phyloP scores from a whole-genome alignment of 92 coral and sea anemone species.

The Desmophyllum pertusum region DNA sequence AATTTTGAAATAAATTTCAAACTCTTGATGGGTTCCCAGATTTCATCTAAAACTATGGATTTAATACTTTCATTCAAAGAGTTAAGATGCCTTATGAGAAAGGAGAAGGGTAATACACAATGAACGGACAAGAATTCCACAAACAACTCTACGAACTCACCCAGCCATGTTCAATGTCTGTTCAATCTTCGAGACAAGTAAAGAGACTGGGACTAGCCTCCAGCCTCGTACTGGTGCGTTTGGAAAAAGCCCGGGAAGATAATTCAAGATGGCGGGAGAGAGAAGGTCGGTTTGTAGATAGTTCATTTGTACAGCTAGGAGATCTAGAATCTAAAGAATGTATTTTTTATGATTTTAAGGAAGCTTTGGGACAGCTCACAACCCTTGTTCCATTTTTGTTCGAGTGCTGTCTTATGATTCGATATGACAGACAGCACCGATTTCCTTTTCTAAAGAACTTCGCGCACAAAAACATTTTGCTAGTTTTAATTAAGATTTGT shows the following conservation, averaged over 20 bases:
- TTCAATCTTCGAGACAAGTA: neutral
- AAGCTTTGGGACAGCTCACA: neutral
- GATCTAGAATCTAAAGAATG: neutral
- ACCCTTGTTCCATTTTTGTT: neutral
- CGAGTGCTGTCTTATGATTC: neutral
- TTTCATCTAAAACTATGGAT: neutral
- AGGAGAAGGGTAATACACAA: no score
- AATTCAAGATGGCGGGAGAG: slow-evolving; percentile 70
- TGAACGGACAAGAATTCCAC: neutral
- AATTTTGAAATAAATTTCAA: neutral
- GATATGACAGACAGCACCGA: no score
- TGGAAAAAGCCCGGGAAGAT: slow-evolving; percentile 33
- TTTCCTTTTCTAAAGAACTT: no score
- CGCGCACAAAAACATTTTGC: no score
- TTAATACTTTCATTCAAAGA: no score
- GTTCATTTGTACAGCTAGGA: no score
- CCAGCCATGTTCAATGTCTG: slow-evolving; percentile 9
- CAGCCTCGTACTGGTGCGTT: slow-evolving; percentile 38
- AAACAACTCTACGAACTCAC: neutral
- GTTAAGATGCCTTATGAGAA: neutral
- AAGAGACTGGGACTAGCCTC: slow-evolving; percentile 17
- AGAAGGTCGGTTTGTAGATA: slow-evolving; percentile 41
- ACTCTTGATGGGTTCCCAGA: neutral
- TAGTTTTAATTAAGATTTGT: no score
- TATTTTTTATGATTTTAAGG: neutral